Evolutionary conservation across 2,113 vertebrate species (phyloP).

Genomic region (Solenodon paradoxus): DNA sequence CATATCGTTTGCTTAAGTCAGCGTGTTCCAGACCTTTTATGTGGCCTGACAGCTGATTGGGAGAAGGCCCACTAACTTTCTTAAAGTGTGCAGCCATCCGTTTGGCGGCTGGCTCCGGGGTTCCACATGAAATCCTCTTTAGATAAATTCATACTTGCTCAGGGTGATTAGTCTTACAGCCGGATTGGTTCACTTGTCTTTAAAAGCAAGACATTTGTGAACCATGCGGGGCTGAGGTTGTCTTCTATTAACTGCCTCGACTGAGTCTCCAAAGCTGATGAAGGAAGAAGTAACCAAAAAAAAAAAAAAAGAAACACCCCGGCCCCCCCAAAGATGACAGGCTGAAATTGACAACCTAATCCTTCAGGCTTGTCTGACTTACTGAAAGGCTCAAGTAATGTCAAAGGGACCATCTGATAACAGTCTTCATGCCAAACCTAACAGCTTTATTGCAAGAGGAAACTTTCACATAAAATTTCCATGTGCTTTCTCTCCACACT

Average conservation of each 20-base stretch:
- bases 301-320: neutral
- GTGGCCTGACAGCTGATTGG: constrained; percentile 83
- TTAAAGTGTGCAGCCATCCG: constrained; percentile 83
- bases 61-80: constrained; percentile 82
- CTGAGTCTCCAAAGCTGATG: constrained; percentile 60
- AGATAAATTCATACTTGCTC: constrained; percentile 79
- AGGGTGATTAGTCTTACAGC: constrained; percentile 76
- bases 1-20: constrained; percentile 84
- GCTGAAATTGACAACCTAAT: constrained; percentile 87
- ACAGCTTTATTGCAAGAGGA: constrained; percentile 83
- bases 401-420: constrained; percentile 82
- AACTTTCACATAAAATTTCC: constrained; percentile 77
- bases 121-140: constrained; percentile 79
- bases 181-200: constrained; percentile 51
- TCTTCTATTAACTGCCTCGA: constrained; percentile 69
- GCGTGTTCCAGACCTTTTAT: constrained; percentile 80
- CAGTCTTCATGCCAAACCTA: constrained; percentile 80
- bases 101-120: constrained; percentile 68
- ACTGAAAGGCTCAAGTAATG: constrained; percentile 80
- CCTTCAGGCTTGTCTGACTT: constrained; percentile 83
- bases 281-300: constrained; percentile 54
- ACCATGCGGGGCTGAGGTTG: constrained; percentile 55
- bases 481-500: constrained; percentile 38
- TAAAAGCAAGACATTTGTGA: constrained; percentile 67
- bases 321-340: constrained; percentile 81